phyloP scores from a whole-genome alignment of 2,113 vertebrate genomes.

The Sceloporus tristichus region DNA sequence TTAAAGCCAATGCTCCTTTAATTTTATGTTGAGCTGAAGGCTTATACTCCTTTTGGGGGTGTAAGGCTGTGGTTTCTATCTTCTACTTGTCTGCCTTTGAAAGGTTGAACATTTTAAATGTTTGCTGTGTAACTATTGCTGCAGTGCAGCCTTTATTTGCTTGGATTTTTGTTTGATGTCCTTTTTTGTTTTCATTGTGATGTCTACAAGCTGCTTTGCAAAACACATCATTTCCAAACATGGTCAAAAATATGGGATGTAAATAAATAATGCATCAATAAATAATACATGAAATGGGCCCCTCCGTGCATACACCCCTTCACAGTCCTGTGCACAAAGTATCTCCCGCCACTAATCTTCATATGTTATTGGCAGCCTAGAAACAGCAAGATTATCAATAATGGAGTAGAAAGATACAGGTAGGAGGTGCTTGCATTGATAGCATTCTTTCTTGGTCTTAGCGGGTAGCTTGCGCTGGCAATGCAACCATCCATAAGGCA shows the following conservation, averaged over 20 bases:
- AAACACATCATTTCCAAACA: background rate
- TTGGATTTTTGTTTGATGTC: background rate
- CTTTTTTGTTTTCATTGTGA: background rate
- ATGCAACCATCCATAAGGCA: too few species aligned
- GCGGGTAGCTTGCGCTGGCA: background rate
- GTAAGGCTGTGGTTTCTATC: background rate
- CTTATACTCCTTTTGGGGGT: background rate
- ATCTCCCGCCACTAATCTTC: too few species aligned
- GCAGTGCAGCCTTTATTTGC: background rate
- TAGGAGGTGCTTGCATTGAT: background rate
- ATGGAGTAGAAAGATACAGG: background rate
- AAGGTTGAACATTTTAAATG: background rate
- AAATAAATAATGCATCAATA: background rate
- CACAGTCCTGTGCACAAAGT: background rate
- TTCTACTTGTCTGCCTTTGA: background rate
- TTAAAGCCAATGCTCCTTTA: constrained; percentile 9
- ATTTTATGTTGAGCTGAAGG: background rate
- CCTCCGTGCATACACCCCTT: background rate
- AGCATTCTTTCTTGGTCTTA: background rate
- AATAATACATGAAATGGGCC: background rate
- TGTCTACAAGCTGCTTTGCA: background rate
- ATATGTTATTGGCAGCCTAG: background rate
- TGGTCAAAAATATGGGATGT: background rate
- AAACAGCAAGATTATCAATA: background rate
- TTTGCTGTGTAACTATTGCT: background rate